A percentile compares a stretch with the other conserved stretches of the same genome.
Evolutionary conservation across 2,888 invertebrate species (phyloP).

Genomic region (Drosophila sordidula): DNA sequence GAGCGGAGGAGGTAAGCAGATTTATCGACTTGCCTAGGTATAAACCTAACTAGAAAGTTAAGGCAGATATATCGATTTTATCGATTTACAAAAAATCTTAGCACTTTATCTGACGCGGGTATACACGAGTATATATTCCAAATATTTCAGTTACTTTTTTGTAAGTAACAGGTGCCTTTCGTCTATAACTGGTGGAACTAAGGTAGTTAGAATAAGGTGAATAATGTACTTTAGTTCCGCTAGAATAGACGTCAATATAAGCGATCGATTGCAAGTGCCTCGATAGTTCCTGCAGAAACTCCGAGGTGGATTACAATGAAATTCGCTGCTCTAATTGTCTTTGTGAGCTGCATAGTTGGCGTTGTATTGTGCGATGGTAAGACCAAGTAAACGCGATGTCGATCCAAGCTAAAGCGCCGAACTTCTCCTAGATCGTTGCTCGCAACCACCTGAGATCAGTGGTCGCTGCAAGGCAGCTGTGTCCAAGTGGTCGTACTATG

Average conservation of each 20-base stretch:
- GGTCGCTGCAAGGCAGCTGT: background rate
- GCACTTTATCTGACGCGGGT: no score
- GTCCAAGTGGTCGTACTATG: no score
- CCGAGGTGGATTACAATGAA: background rate
- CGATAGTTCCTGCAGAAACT: background rate
- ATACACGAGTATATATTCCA: no score
- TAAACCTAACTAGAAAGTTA: no score
- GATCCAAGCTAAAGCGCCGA: background rate
- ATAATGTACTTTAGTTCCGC: background rate
- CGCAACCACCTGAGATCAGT: background rate
- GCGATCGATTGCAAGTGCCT: background rate
- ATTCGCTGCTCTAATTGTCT: background rate
- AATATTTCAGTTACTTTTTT: no score
- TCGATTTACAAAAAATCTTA: no score
- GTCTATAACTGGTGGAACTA: no score
- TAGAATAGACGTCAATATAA: background rate
- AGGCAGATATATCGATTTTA: no score
- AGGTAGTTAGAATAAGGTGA: background rate
- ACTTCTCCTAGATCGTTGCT: background rate
- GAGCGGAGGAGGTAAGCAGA: no score
- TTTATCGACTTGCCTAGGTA: no score
- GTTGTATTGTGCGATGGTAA: background rate
- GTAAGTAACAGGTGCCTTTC: no score
- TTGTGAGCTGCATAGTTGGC: background rate
- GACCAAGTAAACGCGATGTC: background rate